Conservation (phyloP, 2,113 vertebrate genomes). For the Psittacula cyanocephala region DNA sequence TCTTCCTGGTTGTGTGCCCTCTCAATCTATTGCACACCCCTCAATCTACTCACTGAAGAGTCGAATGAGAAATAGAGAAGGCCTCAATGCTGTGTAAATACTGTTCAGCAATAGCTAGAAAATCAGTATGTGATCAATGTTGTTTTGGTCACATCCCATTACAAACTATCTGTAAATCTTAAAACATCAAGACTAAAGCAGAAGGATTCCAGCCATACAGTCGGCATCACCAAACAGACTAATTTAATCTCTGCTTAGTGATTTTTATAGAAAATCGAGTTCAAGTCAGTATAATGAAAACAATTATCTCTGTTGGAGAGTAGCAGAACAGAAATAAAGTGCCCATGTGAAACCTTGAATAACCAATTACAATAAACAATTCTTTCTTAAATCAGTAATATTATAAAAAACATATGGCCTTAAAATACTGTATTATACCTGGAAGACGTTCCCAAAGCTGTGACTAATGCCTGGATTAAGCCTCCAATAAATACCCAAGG, state of each 20-base stretch:
- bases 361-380: not conserved
- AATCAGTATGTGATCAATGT: not conserved
- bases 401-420: not conserved
- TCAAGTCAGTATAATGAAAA: not conserved
- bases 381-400: not conserved
- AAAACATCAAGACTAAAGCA: not conserved
- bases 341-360: not conserved
- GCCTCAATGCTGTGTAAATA: not conserved
- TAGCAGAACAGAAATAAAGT: not conserved
- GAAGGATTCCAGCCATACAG: not conserved
- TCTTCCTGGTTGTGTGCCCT: not conserved
- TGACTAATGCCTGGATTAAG: conserved; percentile 92
- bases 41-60: not conserved
- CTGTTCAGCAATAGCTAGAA: not conserved
- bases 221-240: not conserved
- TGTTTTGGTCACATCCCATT: not conserved
- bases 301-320: not conserved
- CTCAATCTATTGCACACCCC: not conserved
- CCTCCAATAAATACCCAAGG: conserved; percentile 95
- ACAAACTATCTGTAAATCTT: not conserved
- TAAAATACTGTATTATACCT: conserved; percentile 75
- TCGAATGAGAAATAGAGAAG: not conserved
- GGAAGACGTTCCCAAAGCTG: conserved; percentile 94
- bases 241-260: not conserved
- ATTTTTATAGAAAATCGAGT: not conserved